Base-by-base conservation (phyloP, 2,888 invertebrate species). In the Nymphalis polychloros region DNA sequence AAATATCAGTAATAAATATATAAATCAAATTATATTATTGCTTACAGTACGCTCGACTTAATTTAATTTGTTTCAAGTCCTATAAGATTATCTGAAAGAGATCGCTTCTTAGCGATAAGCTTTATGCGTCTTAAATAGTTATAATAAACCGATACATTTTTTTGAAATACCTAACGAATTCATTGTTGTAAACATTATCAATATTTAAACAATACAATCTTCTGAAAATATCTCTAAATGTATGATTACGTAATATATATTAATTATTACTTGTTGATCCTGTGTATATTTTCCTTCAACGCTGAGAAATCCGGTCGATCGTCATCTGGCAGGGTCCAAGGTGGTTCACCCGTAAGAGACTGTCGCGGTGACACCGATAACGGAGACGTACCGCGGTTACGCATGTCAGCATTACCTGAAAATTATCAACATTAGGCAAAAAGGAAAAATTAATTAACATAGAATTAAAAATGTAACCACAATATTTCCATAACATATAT, bases 291-390 rank as follows among this genome's bases (percentile, higher is more conserved):
- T 77, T 96, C 95, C 85, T 98, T 97, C 35, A 98, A 94, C 1
- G 96, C 95, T n/a, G 95, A 94, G 89, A 98, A 98, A 87, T 98
- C 98, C 0, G 98, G 98, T 73, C 98, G 92, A 77, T 97, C 97
- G 57, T 97, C 96, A 78, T 98, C 98, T 0, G 96, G 94, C 94
- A 77, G 95, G 90, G 86, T 97, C 97, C 89, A 98, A 95, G 75
- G 96, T 0, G 90, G 87, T 61, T 91, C 92, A 0, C 92, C 92
- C 0, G 92, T 91, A 10, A 93, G 83, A 0, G 92, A 92, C 78
- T 93, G 93, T 1, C 93, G 84, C 0, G 93, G 93, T 13, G 93
- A 93, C 17, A 84, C 89, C 8, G 93, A 93, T 23, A 93, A 75
- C 0, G 93, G 93, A 0, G 93, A 93, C 0, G 93, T 92, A 1